Conservation (phyloP, 2,113 vertebrate genomes). For the Tychaedon coryphoeus region DNA sequence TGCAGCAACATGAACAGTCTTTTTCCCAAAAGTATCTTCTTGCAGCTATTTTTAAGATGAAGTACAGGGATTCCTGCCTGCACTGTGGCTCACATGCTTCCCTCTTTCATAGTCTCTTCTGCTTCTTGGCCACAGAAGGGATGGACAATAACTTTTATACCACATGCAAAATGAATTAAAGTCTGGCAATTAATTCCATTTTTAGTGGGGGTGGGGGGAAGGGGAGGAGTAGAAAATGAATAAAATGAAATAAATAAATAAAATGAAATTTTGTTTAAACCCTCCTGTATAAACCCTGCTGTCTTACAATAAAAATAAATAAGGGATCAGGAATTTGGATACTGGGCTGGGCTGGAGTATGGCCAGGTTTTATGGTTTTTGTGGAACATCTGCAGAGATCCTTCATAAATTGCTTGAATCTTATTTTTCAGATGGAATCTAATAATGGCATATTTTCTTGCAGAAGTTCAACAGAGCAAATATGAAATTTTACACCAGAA, state of each 20-base stretch:
- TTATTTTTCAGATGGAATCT: not conserved
- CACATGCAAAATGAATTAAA: not conserved
- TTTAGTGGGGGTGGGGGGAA: too few species aligned
- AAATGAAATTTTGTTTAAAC: not conserved
- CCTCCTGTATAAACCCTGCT: not conserved
- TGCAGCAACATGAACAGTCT: not conserved
- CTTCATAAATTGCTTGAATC: not conserved
- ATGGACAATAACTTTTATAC: not conserved
- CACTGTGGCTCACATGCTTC: not conserved
- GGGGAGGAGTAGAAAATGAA: too few species aligned
- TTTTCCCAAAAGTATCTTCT: not conserved
- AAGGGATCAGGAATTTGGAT: not conserved
- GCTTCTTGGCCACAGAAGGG: not conserved
- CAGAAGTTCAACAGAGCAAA: not conserved
- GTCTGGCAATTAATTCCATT: fast-evolving
- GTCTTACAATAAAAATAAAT: not conserved
- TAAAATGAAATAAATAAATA: too few species aligned
- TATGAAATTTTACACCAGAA: not conserved
- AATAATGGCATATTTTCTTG: not conserved
- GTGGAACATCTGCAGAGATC: not conserved
- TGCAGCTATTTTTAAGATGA: not conserved
- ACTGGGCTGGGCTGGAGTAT: not conserved
- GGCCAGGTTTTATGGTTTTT: not conserved
- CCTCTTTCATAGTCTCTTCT: not conserved
- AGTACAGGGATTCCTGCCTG: not conserved